Conservation (phyloP, 2,113 vertebrate genomes). For the Anser cygnoides region DNA sequence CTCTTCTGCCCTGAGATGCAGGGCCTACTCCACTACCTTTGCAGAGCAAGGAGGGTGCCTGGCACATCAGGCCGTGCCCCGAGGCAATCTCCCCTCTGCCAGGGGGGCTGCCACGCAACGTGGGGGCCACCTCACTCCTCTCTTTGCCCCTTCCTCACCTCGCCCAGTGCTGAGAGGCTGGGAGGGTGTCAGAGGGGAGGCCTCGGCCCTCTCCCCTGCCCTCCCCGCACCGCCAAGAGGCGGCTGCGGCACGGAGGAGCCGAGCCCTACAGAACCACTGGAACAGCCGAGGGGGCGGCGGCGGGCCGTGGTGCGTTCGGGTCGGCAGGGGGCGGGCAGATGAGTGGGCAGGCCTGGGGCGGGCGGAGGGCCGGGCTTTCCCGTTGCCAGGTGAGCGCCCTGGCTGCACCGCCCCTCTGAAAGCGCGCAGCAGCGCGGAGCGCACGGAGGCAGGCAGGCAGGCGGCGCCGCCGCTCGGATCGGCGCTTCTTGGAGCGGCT, state of each 20-base stretch:
- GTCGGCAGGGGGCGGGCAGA: not conserved
- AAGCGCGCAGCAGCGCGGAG: not conserved
- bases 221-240: not conserved
- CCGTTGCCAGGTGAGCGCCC: not conserved
- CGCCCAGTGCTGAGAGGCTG: not conserved
- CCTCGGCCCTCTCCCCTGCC: not conserved
- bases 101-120: accelerated
- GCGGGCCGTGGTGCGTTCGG: not conserved
- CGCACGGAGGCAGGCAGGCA: not conserved
- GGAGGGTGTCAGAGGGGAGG: no score
- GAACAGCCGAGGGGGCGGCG: not conserved
- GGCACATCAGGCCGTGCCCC: accelerated
- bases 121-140: accelerated
- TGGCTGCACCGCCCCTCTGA: not conserved
- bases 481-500: no score
- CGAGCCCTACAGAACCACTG: not conserved
- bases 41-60: not conserved
- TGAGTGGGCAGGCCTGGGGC: not conserved
- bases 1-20: not conserved
- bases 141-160: not conserved
- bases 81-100: not conserved
- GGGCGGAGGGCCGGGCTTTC: not conserved
- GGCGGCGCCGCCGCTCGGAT: not conserved
- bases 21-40: accelerated
- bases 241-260: not conserved